Base-by-base conservation (phyloP, 1,140 invertebrate species). In the Lordiphosa mommai region DNA sequence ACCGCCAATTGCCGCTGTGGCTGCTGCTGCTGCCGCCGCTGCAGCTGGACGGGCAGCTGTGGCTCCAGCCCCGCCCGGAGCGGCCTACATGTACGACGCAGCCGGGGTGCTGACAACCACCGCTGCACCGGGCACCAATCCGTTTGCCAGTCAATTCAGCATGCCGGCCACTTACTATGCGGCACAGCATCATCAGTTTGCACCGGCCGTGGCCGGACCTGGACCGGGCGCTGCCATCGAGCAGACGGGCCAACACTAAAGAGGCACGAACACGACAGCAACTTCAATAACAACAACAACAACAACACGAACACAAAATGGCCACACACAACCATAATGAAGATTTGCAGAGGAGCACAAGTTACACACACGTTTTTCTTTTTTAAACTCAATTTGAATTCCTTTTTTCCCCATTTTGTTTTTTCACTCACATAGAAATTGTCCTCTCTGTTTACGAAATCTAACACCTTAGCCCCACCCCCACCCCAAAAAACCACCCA, bases 51-150 rank as follows among this genome's bases (percentile, higher is more conserved):
- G 86, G 20, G 59, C 73, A 7, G 34, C 61, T 13, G 77, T 79
- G 5, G 74, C 73, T 9, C 51, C 49, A 7, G 71, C 51, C 13
- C 73, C 66, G 2, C 16, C 48, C 4, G 76, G 61, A 4, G 49
- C 74, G 9, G 59, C 85, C 16, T 88, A 88, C 27, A 84, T 88
- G 76, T 88, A 88, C 48, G 86, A 88, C 61, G 77, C 86, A 10
- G 61, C 72, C 12, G 86, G 86, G 7, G 77, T 88, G 20, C 33
- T 88, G 29, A 80, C 86, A 27, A 76, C 86, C n/a, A 34, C 79
- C 2, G 71, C 70, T 5, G 67, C 72, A 4, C 72, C 80, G 1
- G 73, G 86, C 70, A 76, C 77, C 34, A 88, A 86, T 80, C 82
- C 86, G 4, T 88, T 86, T 70, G 86, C 82, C 40, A 88, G 72